Percentiles rank a stretch among this genome's conserved stretches.
phyloP scores from a whole-genome alignment of 1,140 invertebrate genomes.

The Probaryconus sp. region DNA sequence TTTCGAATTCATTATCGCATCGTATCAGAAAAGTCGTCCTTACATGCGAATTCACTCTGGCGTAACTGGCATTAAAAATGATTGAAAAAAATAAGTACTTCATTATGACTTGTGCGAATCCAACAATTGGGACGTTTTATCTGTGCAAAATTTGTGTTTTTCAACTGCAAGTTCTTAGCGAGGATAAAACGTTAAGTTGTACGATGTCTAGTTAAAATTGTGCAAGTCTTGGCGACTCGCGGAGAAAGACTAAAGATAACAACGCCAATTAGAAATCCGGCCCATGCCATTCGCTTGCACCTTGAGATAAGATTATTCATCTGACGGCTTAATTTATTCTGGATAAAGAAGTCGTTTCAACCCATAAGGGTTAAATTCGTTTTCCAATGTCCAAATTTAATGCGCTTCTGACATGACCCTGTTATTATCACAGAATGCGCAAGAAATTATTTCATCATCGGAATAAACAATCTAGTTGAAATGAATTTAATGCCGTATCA shows the following conservation, averaged over 20 bases:
- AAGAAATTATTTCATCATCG: conserved; percentile 25
- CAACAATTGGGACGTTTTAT: conserved; percentile 46
- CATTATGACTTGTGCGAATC: conserved; percentile 33
- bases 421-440: conserved; percentile 6
- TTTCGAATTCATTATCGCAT: too few relatives aligned
- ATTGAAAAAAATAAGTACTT: conserved; percentile 47
- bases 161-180: conserved; percentile 19
- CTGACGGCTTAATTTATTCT: conserved; percentile 70
- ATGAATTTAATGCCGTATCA: too few relatives aligned
- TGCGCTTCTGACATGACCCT: not conserved
- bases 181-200: conserved; percentile 49
- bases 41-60: too few relatives aligned
- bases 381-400: conserved; percentile 14
- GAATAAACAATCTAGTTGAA: too few relatives aligned
- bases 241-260: conserved; percentile 55
- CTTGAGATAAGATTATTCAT: conserved; percentile 68
- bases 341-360: conserved; percentile 66
- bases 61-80: conserved; percentile 28
- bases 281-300: conserved; percentile 47
- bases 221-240: conserved; percentile 36
- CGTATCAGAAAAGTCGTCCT: conserved; percentile 40
- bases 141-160: conserved; percentile 30
- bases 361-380: conserved; percentile 23
- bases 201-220: conserved; percentile 48
- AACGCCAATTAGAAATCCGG: conserved; percentile 63